A percentile compares a stretch with the other conserved stretches of the same genome.
phyloP scores from a whole-genome alignment of 2,113 vertebrate species.

The Vulpes ferrilata region DNA sequence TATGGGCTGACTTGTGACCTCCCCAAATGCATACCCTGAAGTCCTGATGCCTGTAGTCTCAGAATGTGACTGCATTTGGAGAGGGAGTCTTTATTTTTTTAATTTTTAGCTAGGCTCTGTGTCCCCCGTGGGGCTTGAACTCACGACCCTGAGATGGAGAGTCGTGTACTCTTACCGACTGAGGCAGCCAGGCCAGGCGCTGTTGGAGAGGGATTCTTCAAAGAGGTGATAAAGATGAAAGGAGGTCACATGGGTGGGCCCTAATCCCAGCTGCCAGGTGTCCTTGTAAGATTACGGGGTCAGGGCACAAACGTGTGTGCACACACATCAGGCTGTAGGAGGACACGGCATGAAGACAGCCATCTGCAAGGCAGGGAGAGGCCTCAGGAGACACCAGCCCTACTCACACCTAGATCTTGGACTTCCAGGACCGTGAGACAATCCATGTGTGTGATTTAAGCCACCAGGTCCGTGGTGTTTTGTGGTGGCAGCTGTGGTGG shows the following conservation, averaged over 20 bases:
- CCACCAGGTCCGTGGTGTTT: not conserved
- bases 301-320: not conserved
- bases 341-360: not conserved
- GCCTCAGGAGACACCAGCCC: not conserved
- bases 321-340: not conserved
- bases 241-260: not conserved
- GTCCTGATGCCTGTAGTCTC: not conserved
- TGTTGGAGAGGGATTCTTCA: not conserved
- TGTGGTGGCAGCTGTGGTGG: no score
- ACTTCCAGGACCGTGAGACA: not conserved
- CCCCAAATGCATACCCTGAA: not conserved
- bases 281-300: not conserved
- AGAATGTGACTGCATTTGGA: not conserved
- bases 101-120: not conserved
- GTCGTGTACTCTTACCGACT: accelerated
- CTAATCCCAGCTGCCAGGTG: not conserved
- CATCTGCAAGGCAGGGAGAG: not conserved
- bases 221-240: not conserved
- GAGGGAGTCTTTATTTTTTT: not conserved
- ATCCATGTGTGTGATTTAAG: not conserved
- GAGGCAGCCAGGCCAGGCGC: not conserved
- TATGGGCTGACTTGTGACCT: not conserved
- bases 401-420: not conserved
- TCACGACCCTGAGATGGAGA: not conserved
- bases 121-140: not conserved